Evolutionary conservation across 1,140 invertebrate genomes (phyloP).

Genomic region (Nasonia giraulti): DNA sequence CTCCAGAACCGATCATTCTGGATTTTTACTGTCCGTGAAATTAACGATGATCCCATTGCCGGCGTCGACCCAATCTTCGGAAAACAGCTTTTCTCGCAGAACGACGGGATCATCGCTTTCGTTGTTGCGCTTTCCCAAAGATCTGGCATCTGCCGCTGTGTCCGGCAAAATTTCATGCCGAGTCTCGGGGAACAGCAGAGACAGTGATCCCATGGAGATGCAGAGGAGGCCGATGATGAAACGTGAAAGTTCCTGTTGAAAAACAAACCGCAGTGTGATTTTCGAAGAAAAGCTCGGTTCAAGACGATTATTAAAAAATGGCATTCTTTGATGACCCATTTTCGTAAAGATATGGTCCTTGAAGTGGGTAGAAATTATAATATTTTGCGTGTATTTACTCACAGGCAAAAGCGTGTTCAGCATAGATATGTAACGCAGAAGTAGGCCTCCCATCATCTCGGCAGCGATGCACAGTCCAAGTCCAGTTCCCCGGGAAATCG

Average conservation of each 20-base stretch:
- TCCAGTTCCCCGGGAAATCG: slow-evolving; percentile 65
- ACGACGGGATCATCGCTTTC: slow-evolving; percentile 55
- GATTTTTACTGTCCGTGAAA: slow-evolving; percentile 64
- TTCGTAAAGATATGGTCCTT: too few species aligned
- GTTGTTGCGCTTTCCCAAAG: slow-evolving; percentile 53
- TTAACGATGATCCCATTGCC: slow-evolving; percentile 69
- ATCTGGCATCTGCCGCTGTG: slow-evolving; percentile 79
- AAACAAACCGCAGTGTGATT: not conserved
- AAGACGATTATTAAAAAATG: too few species aligned
- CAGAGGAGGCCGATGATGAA: slow-evolving; percentile 56
- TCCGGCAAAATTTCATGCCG: slow-evolving; percentile 79
- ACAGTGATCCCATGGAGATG: slow-evolving; percentile 76
- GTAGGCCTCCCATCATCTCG: slow-evolving; percentile 65
- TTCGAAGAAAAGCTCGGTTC: too few species aligned
- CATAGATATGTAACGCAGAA: slow-evolving; percentile 64
- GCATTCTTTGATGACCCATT: too few species aligned
- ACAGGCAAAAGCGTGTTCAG: slow-evolving; percentile 29
- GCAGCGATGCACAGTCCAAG: slow-evolving; percentile 66
- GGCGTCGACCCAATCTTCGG: slow-evolving; percentile 67
- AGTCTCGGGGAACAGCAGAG: slow-evolving; percentile 81
- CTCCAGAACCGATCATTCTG: slow-evolving; percentile 14
- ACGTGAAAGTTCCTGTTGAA: slow-evolving; percentile 40
- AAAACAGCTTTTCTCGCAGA: slow-evolving; percentile 66
- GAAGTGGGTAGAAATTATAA: too few species aligned
- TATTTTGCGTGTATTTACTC: not conserved